A percentile compares a stretch with the other conserved stretches of the same genome.
Conservation (phyloP, 2,888 invertebrate species). For the Yponomeuta malinellus region DNA sequence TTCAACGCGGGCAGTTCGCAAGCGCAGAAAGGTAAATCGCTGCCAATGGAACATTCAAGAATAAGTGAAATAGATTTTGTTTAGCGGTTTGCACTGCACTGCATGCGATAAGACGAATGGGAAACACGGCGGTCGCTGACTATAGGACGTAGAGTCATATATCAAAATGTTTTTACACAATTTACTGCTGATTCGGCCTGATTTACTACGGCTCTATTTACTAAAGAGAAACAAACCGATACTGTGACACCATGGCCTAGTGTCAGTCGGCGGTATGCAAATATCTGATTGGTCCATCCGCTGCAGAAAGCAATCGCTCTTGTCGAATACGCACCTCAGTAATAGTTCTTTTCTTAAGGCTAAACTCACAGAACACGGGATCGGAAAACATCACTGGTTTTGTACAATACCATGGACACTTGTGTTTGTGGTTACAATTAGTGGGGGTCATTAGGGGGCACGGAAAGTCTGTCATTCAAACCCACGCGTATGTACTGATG, state of each 20-base stretch:
- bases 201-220: too few relatives aligned
- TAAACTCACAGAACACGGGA: not conserved
- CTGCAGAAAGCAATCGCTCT: not conserved
- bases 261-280: not conserved
- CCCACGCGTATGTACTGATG: conserved; percentile 20
- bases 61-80: not conserved
- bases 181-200: too few relatives aligned
- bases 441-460: not conserved
- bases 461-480: conserved; percentile 23
- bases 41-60: not conserved
- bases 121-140: not conserved
- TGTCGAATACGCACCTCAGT: not conserved
- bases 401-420: not conserved
- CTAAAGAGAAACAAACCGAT: too few relatives aligned
- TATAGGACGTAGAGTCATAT: too few relatives aligned
- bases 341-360: not conserved
- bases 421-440: not conserved
- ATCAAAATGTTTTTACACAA: too few relatives aligned
- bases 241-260: too few relatives aligned
- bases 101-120: not conserved
- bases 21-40: not conserved
- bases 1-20: not conserved
- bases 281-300: not conserved
- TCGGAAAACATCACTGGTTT: not conserved
- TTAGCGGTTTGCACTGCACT: not conserved